Evolutionary conservation across 2,888 invertebrate species (phyloP), one percentile per base, ranked within the genome.

Genomic region (Campoplex nolae): DNA sequence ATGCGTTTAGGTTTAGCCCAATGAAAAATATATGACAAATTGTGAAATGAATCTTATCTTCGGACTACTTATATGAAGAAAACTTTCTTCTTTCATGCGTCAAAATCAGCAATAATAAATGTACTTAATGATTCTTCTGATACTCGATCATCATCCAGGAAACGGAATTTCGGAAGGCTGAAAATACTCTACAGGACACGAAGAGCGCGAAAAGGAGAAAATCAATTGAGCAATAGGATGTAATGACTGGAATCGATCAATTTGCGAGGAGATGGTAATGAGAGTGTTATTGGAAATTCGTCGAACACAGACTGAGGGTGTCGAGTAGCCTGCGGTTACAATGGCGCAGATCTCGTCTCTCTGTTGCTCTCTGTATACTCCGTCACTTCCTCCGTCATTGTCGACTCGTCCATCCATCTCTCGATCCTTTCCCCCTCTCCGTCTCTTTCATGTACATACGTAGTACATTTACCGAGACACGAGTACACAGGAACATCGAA

Each of bases 231-330:
- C 70, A 70, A 45, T 38, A n/a, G 70, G 83, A 76, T 62, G 51
- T 58, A 71, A 42, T 45, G 38, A 51, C 38, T 32, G 62, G 48
- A 54, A 74, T 71, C 23, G 51, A 62, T 70, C 32, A 70, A 62
- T 51, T 71, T 48, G 42, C 48, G 51, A 42, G n/a, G 18, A 16
- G 28, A 62, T 18, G 54, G 62, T 70, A 76, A 83, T 62, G 42
- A 48, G 56, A 51, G 28, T n/a, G 16, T 67, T 73, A 78, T 82
- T 74, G 78, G 73, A 78, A 73, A 81, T 81, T 77, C 71, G 76
- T 65, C 56, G 48, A 76, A n/a, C 23, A 56, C 28, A 7, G 38
- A 3, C 3, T 16, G 13, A 70, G 70, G 76, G 48, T 56, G 58
- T 32, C 32, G 38, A 35, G 54, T 35, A 42, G 28, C 16, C 9